Evolutionary conservation across 2,113 vertebrate genomes (phyloP).

Genomic region (Puma concolor): DNA sequence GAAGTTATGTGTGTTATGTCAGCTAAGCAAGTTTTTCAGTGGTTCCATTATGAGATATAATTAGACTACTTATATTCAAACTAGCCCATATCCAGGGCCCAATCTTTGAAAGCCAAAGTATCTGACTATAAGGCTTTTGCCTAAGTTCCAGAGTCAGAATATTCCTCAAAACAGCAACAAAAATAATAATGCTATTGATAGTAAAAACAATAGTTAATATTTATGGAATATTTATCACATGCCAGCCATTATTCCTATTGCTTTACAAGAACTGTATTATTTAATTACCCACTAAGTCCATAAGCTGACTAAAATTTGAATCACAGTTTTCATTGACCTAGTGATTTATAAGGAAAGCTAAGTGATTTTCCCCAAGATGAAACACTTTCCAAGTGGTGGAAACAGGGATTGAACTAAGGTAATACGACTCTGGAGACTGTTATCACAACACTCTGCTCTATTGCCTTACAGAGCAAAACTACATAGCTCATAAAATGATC

Average conservation of each 20-base stretch:
- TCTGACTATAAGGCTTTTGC: not conserved
- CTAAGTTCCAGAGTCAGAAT: not conserved
- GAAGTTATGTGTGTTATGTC: not conserved
- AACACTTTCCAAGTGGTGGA: not conserved
- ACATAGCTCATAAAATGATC: not conserved
- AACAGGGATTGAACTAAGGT: not conserved
- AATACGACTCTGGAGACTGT: not conserved
- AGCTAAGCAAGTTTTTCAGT: not conserved
- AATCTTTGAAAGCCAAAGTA: not conserved
- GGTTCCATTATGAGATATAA: not conserved
- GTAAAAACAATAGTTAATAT: not conserved
- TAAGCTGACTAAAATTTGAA: not conserved
- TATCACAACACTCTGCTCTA: not conserved
- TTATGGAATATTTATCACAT: not conserved
- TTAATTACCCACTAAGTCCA: not conserved
- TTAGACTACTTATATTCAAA: not conserved
- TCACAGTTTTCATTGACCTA: constrained; percentile 4
- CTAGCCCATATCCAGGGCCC: not conserved
- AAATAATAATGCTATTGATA: not conserved
- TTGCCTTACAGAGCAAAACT: not conserved
- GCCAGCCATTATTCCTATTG: not conserved
- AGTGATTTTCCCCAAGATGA: not conserved
- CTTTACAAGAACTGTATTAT: not conserved
- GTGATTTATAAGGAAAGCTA: not conserved
- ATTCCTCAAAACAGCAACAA: not conserved